These are phyloP conservation scores for Flabesymbios commensalis DNA, from an alignment of 2,888 invertebrate genomes.

Conservation along the genomic window DNA sequence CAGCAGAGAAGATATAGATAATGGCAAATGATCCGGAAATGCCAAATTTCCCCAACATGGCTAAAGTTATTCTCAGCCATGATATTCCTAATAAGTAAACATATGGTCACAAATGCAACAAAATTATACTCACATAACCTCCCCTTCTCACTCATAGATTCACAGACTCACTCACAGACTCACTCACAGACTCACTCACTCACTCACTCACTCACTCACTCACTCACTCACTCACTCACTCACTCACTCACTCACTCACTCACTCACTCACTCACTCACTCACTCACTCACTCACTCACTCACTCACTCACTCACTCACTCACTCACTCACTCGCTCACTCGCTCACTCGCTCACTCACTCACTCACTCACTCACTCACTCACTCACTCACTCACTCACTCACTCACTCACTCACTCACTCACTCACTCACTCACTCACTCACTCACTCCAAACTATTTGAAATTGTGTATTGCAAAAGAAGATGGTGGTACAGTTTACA, in stretches of 20 bases:
- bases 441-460: too few relatives aligned
- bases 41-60: constrained; percentile 72
- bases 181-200: constrained; percentile 6
- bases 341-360: constrained; percentile 26
- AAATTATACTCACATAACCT: too few relatives aligned
- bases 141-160: too few relatives aligned
- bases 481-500: too few relatives aligned
- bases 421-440: too few relatives aligned
- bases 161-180: too few relatives aligned
- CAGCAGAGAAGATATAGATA: constrained; percentile 84
- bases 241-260: constrained; percentile 24
- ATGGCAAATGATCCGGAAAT: constrained; percentile 82
- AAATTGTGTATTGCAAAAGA: too few relatives aligned
- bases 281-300: constrained; percentile 16
- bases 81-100: too few relatives aligned
- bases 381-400: too few relatives aligned
- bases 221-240: constrained; percentile 21
- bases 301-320: constrained; percentile 19
- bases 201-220: constrained; percentile 15
- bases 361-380: constrained; percentile 29
- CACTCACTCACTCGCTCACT: constrained; percentile 25
- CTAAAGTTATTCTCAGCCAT: constrained; percentile 1
- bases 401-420: too few relatives aligned
- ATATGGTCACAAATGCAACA: too few relatives aligned
- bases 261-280: constrained; percentile 16